These are phyloP conservation scores for Mellivora capensis DNA, from an alignment of 2,113 vertebrate species.

Conservation along the genomic window DNA sequence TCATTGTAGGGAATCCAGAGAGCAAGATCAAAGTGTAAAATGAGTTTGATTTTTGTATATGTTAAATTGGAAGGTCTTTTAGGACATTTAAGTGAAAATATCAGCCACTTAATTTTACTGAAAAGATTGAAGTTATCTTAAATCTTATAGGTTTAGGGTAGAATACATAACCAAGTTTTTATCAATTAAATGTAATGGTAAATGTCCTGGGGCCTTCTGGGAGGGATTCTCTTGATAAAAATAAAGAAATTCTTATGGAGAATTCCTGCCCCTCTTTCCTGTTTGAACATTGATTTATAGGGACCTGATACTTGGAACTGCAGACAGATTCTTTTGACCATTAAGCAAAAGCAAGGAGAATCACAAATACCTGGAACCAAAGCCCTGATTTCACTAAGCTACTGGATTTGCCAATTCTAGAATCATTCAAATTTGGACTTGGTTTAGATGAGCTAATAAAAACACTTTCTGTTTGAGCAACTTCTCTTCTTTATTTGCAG, in stretches of 20 bases:
- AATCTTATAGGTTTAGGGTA: neutral
- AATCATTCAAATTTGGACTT: neutral
- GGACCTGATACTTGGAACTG: neutral
- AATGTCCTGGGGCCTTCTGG: neutral
- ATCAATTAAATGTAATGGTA: neutral
- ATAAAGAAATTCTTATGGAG: neutral
- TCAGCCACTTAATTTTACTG: neutral
- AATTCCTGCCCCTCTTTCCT: neutral
- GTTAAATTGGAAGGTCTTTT: neutral
- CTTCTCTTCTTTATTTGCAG: neutral
- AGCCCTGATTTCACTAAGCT: neutral
- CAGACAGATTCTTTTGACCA: neutral
- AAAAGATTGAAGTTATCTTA: neutral
- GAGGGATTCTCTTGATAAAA: neutral
- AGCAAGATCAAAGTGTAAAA: neutral
- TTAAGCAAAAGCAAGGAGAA: neutral
- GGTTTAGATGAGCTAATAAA: neutral
- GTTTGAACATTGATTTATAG: neutral
- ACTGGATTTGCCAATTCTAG: neutral
- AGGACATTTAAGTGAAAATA: neutral
- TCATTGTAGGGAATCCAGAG: neutral
- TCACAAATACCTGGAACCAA: neutral
- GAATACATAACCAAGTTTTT: neutral
- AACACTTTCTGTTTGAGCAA: neutral
- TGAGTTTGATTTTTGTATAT: neutral